A percentile compares a stretch with the other conserved stretches of the same genome.
These are phyloP conservation scores for Bubalus kerabau DNA, from an alignment of 2,113 vertebrate species.

Conservation along the genomic window DNA sequence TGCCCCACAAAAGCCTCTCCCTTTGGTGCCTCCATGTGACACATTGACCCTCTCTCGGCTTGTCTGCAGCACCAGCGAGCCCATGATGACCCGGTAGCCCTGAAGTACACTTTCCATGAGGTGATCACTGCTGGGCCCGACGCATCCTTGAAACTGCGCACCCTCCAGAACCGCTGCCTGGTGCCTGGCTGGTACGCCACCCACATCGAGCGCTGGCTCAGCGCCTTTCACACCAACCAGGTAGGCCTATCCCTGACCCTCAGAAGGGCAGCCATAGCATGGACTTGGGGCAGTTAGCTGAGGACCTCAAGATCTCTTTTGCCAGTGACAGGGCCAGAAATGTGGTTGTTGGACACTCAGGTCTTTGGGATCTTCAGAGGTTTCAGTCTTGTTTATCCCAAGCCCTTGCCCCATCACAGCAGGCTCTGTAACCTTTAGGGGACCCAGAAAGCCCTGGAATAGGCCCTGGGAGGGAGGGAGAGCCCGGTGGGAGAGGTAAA, in stretches of 20 bases:
- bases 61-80: slow-evolving; percentile 92
- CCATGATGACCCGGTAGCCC: slow-evolving; percentile 90
- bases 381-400: background rate
- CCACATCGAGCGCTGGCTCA: slow-evolving; percentile 95
- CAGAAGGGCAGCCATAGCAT: background rate
- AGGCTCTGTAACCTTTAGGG: background rate
- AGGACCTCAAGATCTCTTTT: background rate
- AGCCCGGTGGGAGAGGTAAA: background rate
- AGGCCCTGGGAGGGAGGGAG: background rate
- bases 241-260: slow-evolving; percentile 69
- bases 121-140: slow-evolving; percentile 90
- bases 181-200: slow-evolving; percentile 93
- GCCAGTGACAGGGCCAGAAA: background rate
- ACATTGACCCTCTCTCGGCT: background rate
- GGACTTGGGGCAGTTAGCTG: background rate
- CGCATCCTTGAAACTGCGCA: slow-evolving; percentile 83
- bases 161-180: slow-evolving; percentile 95
- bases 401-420: background rate
- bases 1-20: no score
- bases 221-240: slow-evolving; percentile 93
- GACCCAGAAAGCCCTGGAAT: background rate
- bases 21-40: background rate
- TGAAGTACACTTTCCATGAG: slow-evolving; percentile 95
- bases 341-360: background rate
- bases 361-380: background rate